A percentile compares a stretch with the other conserved stretches of the same genome.
phyloP scores from a whole-genome alignment of 2,113 vertebrate genomes.

The Sminthopsis crassicaudata region DNA sequence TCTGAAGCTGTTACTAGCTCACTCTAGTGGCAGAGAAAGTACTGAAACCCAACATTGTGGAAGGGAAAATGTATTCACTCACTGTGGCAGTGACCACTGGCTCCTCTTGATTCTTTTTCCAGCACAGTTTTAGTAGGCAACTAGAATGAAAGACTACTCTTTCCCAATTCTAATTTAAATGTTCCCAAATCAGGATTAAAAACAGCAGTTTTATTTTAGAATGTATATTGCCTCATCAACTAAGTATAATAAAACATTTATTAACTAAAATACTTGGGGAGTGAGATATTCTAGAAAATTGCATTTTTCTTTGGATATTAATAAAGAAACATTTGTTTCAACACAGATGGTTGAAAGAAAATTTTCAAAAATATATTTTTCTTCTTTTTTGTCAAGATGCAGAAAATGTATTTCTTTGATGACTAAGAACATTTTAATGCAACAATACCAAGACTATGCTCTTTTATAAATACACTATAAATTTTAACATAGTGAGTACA shows the following conservation, averaged over 20 bases:
- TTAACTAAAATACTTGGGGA: neutral
- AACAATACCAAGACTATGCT: neutral
- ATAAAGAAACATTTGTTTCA: neutral
- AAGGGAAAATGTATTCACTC: neutral
- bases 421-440: neutral
- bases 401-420: neutral
- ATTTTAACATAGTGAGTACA: neutral
- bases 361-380: neutral
- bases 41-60: neutral
- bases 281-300: neutral
- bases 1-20: no score
- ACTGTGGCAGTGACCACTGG: neutral
- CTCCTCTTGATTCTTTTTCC: neutral
- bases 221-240: neutral
- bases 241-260: neutral
- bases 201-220: neutral
- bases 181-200: neutral
- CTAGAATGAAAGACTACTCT: neutral
- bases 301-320: neutral
- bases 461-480: neutral
- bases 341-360: neutral
- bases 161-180: neutral
- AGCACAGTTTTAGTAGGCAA: neutral
- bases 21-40: no score
- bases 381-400: neutral